Evolutionary conservation across 1,140 invertebrate species (phyloP).

Genomic region (Linepithema humile): DNA sequence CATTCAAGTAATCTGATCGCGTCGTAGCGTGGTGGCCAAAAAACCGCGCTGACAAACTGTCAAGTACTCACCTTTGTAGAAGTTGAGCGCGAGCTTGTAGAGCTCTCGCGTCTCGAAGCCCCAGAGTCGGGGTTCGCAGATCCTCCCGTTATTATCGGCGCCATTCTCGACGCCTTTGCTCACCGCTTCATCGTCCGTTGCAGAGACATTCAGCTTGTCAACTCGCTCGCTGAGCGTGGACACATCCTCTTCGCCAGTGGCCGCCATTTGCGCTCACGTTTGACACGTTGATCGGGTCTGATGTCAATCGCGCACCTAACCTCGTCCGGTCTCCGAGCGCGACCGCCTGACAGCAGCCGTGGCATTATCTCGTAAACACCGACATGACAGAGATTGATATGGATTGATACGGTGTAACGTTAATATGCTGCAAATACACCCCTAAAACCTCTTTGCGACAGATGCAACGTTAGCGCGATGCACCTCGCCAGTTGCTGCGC

Average conservation of each 20-base stretch:
- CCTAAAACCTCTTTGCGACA: too few relatives aligned
- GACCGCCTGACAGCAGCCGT: background rate
- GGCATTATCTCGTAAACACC: constrained; percentile 2
- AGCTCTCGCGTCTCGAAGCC: constrained; percentile 87
- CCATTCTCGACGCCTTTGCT: constrained; percentile 48
- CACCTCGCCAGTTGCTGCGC: too few relatives aligned
- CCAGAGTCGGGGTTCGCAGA: constrained; percentile 76
- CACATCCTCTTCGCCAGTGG: constrained; percentile 16
- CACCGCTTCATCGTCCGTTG: background rate
- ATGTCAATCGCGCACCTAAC: constrained; percentile 22
- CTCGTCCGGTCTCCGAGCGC: background rate
- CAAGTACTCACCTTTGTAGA: constrained; percentile 92
- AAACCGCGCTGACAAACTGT: background rate
- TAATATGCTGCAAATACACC: background rate
- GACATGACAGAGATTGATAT: background rate
- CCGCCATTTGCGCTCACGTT: constrained; percentile 37
- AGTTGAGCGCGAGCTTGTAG: constrained; percentile 93
- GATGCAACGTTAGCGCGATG: background rate
- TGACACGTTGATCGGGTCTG: constrained; percentile 33
- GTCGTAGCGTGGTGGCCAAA: background rate
- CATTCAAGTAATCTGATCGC: background rate
- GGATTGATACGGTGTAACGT: background rate
- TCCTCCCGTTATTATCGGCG: background rate
- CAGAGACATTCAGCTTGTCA: background rate
- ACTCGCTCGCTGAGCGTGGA: background rate